Evolutionary conservation across 2,888 invertebrate species (phyloP).

Genomic region (Meandrusa payeni): DNA sequence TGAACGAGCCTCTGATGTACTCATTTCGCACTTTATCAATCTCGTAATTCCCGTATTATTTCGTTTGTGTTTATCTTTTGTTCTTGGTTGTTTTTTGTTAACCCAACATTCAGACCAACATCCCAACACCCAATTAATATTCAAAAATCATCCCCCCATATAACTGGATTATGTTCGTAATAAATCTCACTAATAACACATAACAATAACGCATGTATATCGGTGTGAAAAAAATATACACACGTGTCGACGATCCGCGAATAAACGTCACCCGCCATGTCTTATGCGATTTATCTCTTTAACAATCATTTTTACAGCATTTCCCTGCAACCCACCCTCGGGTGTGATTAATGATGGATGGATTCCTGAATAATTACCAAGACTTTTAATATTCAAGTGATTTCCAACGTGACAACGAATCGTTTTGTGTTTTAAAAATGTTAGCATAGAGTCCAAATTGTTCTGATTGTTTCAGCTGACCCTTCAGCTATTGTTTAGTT

Average conservation of each 20-base stretch:
- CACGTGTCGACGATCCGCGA: slow-evolving; percentile 51
- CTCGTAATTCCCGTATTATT: no score
- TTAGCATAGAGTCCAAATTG: slow-evolving; percentile 44
- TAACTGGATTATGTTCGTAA: slow-evolving; percentile 43
- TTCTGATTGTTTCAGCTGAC: slow-evolving; percentile 53
- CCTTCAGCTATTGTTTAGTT: slow-evolving; percentile 49
- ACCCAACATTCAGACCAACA: no score
- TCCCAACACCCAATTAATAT: slow-evolving; percentile 47
- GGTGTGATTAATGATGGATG: slow-evolving; percentile 80
- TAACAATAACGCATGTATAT: slow-evolving; percentile 38
- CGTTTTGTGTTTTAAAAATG: slow-evolving; percentile 39
- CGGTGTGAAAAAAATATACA: slow-evolving; percentile 40
- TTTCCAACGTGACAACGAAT: slow-evolving; percentile 41
- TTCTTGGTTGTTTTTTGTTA: no score
- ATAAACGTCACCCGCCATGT: slow-evolving; percentile 68
- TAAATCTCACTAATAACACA: slow-evolving; percentile 54
- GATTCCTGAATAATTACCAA: slow-evolving; percentile 81
- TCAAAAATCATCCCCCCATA: slow-evolving; percentile 47
- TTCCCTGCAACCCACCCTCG: slow-evolving; percentile 65
- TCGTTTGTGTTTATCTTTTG: no score
- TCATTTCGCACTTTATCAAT: no score
- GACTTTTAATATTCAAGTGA: slow-evolving; percentile 81
- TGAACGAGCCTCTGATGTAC: no score
- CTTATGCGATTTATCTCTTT: slow-evolving; percentile 77
- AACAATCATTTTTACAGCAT: slow-evolving; percentile 78